Evolutionary conservation across 2,113 vertebrate species (phyloP), one percentile per base, ranked within the genome.

Genomic region (Vanacampus margaritifer): DNA sequence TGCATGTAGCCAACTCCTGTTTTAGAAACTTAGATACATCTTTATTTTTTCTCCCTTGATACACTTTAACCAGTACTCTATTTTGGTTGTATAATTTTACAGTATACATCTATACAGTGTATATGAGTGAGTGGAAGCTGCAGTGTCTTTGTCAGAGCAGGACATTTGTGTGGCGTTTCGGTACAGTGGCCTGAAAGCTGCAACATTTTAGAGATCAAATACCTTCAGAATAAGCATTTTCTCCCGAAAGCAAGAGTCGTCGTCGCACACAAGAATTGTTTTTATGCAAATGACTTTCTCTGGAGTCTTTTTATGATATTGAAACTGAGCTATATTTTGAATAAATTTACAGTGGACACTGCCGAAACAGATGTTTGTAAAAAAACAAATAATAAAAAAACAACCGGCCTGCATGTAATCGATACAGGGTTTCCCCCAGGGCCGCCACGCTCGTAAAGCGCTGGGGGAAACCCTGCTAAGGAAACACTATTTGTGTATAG

Each of bases 241-340:
- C 71, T 84, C 78, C 61, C 14, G 48, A 41, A 77, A 51, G 26
- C 32, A 28, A 65, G 71, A 81, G 79, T 6, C 11, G 21, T 32
- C 28, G 14, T 16, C 48, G n/a, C 48, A 51, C 73, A 68, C 68
- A 71, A 77, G 83, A 84, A 83, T 84, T 84, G 69, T 70, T 75
- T 85, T 82, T 85, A 88, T 84, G 83, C 78, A 81, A 86, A 84
- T 84, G 36, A 72, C 69, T 81, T 87, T 86, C 78, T 81, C 61
- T 79, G 4, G 79, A 84, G 73, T 87, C 84, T 86, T 89, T 86
- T 72, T 86, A 82, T 77, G 60, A 79, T 69, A 74, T 84, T 84
- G 76, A 58, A 79, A 78, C 78, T 83, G 46, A 72, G 72, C 64
- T 87, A 76, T 84, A 85, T 87, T 90, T 90, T 89, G 71, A 86